Base-by-base conservation (phyloP, 2,113 vertebrate species). In the Mystacornis crossleyi region DNA sequence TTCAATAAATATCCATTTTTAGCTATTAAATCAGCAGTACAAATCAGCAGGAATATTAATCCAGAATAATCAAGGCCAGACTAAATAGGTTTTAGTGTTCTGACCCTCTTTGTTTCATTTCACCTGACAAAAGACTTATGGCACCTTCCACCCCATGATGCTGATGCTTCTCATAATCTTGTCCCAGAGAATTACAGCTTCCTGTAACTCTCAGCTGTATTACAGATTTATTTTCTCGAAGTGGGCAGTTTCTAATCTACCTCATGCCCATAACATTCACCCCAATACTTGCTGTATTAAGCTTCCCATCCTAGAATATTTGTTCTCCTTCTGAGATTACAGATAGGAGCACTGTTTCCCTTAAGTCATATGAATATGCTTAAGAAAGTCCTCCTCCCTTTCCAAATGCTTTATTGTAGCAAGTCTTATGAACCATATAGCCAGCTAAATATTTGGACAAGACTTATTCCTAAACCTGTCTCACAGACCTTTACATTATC, bases 1-100 rank as follows among this genome's bases (percentile, higher is more conserved):
- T 43, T 79, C 36, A 88, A 90, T 62, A 91, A 95, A 91, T 93
- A 71, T 43, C 43, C 53, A 48, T 38, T 95, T 96, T 93, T 81
- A 81, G 43, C 43, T 90, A 40, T 53, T 57, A 93, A 90, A 93
- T 86, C 74, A 92, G 28, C 38, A 66, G 34, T 71, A 83, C 15
- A 86, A 89, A 93, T 93, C 53, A 90, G 16, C 19, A 86, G 53
- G 24, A 90, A 84, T 74, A 54, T 29, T 77, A 47, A 83, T 85
- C 43, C 34, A 87, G 87, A 58, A 79, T 23, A 83, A 54, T 33
- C 31, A 80, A 61, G 71, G 17, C 51, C 18, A 80, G 51, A 26
- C 12, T 87, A 92, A 91, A 53, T 28, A 70, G 18, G 34, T 73
- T 90, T 90, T 71, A 85, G 21, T 74, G 20, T 12, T 89, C 47